phyloP scores from a whole-genome alignment of 2,888 invertebrate genomes.

The Pyrochroa serraticornis region DNA sequence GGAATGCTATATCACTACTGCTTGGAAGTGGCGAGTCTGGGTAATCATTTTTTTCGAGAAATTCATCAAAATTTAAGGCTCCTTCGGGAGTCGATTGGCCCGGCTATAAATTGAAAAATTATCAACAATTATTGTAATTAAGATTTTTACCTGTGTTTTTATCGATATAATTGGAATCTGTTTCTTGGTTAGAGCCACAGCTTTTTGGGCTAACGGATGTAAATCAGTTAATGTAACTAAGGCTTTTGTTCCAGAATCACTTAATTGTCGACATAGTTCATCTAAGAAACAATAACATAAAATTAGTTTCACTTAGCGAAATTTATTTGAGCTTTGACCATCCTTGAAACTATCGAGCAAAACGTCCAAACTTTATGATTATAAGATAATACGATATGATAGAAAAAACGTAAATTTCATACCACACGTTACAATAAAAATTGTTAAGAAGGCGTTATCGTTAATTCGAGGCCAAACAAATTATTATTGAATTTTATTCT shows the following conservation, averaged over 20 bases:
- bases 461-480: no score
- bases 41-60: slow-evolving; percentile 57
- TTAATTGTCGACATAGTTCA: slow-evolving; percentile 7
- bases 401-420: no score
- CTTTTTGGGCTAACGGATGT: background rate
- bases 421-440: no score
- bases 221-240: slow-evolving; percentile 2
- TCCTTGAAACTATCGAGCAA: background rate
- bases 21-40: slow-evolving; percentile 60
- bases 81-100: slow-evolving; percentile 58
- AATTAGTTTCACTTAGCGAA: background rate
- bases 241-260: slow-evolving; percentile 2
- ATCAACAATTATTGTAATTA: background rate
- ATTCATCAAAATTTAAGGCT: slow-evolving; percentile 65
- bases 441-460: no score
- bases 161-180: slow-evolving; percentile 5
- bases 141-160: background rate
- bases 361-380: no score
- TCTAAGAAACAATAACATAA: background rate
- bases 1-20: slow-evolving; percentile 66
- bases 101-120: slow-evolving; percentile 12
- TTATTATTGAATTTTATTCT: no score
- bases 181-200: background rate
- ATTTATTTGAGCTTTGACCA: no score
- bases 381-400: no score